Conservation (phyloP, 2,797 vertebrate species). For the Enteromius mattozi region DNA sequence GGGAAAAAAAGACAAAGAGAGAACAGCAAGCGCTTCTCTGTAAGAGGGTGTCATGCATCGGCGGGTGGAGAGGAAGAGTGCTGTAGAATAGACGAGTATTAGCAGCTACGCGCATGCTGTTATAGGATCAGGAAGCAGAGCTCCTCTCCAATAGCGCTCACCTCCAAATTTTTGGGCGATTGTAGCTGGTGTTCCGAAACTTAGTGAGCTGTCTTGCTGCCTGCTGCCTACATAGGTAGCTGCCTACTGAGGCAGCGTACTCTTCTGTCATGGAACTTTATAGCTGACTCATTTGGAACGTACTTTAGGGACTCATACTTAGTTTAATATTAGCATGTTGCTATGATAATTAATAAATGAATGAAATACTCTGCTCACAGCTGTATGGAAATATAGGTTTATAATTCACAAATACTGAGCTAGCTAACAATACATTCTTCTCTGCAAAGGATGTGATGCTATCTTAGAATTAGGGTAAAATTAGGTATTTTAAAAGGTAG, state of each 20-base stretch:
- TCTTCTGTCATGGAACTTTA: neutral
- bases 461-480: neutral
- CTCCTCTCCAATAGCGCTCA: neutral
- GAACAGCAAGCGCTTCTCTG: constrained; percentile 69
- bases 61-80: constrained; percentile 52
- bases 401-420: neutral
- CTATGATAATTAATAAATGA: neutral
- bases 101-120: neutral
- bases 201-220: neutral
- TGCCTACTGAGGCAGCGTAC: neutral
- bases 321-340: neutral
- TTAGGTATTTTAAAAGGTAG: neutral
- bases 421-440: neutral
- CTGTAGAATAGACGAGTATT: constrained; percentile 29
- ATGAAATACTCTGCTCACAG: neutral
- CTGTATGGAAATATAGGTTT: neutral
- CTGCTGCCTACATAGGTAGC: neutral
- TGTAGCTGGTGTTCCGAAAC: neutral
- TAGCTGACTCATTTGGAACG: neutral
- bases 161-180: neutral
- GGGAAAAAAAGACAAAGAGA: constrained; percentile 56
- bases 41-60: constrained; percentile 74
- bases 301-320: neutral
- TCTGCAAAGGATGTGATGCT: neutral
- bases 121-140: constrained; percentile 16